Conservation (phyloP, 23 tunicate species). For the Styela plicata region DNA sequence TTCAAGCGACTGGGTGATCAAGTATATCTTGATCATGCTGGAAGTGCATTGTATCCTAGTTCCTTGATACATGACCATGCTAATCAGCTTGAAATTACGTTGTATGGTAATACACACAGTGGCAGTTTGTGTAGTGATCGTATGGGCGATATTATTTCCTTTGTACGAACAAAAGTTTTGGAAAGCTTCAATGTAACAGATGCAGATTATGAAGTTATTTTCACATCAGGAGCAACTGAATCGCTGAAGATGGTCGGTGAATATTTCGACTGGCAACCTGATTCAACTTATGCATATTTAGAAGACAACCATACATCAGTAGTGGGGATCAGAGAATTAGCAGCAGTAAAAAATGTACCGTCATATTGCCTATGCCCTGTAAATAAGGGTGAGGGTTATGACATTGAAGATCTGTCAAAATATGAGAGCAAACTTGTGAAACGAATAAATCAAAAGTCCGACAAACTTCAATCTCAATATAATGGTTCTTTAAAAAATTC, state of each 20-base stretch:
- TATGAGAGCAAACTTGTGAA: constrained; percentile 9
- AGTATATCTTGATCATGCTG: constrained; percentile 74
- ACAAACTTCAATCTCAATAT: not conserved
- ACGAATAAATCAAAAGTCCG: not conserved
- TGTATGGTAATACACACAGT: constrained; percentile 87
- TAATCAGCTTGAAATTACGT: constrained; percentile 27
- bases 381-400: not conserved
- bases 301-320: constrained; percentile 96
- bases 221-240: constrained; percentile 77
- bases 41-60: constrained; percentile 44
- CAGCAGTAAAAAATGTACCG: not conserved
- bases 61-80: constrained; percentile 38
- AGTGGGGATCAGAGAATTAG: constrained; percentile 72
- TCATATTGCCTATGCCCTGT: constrained; percentile 9
- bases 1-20: constrained; percentile 21
- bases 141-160: constrained; percentile 40
- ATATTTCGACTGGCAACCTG: constrained; percentile 45
- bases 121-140: constrained; percentile 37
- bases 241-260: constrained; percentile 52
- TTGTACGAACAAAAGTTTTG: constrained; percentile 49
- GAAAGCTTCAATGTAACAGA: constrained; percentile 44
- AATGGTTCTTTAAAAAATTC: not conserved
- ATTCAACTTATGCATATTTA: constrained; percentile 39
- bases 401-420: not conserved
- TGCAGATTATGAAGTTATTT: constrained; percentile 64